A percentile compares a stretch with the other conserved stretches of the same genome.
Conservation (phyloP, 1,140 invertebrate species). For the Charaxes varanes region DNA sequence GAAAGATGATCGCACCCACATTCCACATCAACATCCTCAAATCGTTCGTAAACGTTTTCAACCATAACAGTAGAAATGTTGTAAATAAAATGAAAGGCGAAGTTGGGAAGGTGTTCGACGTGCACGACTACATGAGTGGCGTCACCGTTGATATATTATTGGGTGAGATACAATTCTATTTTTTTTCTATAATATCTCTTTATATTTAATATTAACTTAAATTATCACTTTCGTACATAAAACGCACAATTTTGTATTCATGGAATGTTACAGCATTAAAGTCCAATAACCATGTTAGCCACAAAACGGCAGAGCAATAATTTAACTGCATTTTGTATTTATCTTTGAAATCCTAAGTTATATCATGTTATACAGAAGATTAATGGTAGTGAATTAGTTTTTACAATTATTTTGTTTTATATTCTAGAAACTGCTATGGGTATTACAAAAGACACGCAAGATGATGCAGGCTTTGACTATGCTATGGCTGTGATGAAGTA, state of each 20-base stretch:
- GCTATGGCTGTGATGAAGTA: conserved; percentile 91
- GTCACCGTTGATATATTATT: conserved; percentile 87
- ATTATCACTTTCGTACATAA: no score
- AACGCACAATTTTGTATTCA: no score
- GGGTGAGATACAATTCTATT: conserved; percentile 73
- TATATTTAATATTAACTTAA: no score
- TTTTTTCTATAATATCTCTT: not conserved
- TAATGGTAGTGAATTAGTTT: not conserved
- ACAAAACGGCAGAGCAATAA: no score
- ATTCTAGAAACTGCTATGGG: conserved; percentile 86
- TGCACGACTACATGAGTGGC: conserved; percentile 89
- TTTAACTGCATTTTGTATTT: no score
- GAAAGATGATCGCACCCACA: conserved; percentile 87
- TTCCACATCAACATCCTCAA: conserved; percentile 90
- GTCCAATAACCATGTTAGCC: no score
- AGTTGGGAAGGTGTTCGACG: conserved; percentile 80
- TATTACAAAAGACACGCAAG: conserved; percentile 83
- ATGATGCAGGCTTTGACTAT: conserved; percentile 85
- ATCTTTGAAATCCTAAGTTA: not conserved
- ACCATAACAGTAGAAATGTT: conserved; percentile 82
- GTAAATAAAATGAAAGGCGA: conserved; percentile 81
- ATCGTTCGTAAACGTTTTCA: conserved; percentile 88
- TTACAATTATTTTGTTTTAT: conserved; percentile 4
- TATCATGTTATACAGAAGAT: not conserved
- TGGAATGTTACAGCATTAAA: no score